These are phyloP conservation scores for Brevipalpus yothersi DNA, from an alignment of 1,140 invertebrate species.

Conservation along the genomic window DNA sequence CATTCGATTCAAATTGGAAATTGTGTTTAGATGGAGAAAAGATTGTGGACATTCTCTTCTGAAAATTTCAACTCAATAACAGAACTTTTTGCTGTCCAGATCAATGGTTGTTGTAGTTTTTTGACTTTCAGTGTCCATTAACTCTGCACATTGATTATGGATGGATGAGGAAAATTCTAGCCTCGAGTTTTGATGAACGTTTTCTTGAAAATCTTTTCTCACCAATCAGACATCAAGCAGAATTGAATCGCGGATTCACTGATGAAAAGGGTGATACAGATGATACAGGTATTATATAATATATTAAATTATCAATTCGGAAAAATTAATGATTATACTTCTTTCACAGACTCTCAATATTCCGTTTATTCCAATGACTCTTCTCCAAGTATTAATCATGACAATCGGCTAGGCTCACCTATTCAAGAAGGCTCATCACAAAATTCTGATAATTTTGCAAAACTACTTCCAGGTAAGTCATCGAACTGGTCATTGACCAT, in stretches of 20 bases:
- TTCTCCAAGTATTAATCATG: constrained; percentile 11
- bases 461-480: constrained; percentile 4
- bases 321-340: background rate
- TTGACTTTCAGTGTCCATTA: too few relatives aligned
- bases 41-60: too few relatives aligned
- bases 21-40: too few relatives aligned
- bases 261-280: constrained; percentile 31
- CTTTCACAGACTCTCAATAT: constrained; percentile 14
- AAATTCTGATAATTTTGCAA: constrained; percentile 2
- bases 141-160: too few relatives aligned
- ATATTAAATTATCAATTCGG: background rate
- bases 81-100: too few relatives aligned
- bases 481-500: background rate
- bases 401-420: background rate
- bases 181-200: too few relatives aligned
- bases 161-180: too few relatives aligned
- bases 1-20: too few relatives aligned
- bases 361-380: constrained; percentile 14
- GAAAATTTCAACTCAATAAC: too few relatives aligned
- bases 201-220: too few relatives aligned
- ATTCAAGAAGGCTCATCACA: background rate
- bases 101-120: too few relatives aligned
- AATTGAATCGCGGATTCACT: constrained; percentile 15
- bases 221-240: background rate
- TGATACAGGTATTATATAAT: constrained; percentile 22